These are phyloP conservation scores for Mormyrus lacerda DNA, from an alignment of 2,113 vertebrate species.

Conservation along the genomic window DNA sequence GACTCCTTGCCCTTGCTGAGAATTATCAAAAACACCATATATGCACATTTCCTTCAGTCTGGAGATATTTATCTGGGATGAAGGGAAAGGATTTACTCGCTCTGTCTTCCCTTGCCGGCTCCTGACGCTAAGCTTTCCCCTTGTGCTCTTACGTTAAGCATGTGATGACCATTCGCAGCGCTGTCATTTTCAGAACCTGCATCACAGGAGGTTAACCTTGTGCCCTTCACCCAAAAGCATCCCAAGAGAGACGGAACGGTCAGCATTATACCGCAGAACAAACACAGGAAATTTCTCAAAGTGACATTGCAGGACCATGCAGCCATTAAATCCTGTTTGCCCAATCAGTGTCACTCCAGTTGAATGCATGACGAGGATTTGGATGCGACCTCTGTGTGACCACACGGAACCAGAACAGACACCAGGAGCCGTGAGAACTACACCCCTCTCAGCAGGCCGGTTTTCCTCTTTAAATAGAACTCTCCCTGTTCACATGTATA, in stretches of 20 bases:
- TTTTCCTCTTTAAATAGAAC: background rate
- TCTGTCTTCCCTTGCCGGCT: background rate
- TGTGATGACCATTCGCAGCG: background rate
- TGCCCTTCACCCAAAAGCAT: background rate
- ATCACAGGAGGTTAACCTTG: background rate
- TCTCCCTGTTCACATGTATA: background rate
- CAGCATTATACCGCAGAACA: background rate
- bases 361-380: conserved; percentile 32
- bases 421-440: conserved; percentile 26
- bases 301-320: conserved; percentile 35
- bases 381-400: background rate
- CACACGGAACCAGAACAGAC: conserved; percentile 2
- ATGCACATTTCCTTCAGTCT: background rate
- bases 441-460: background rate
- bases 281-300: conserved; percentile 26
- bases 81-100: background rate
- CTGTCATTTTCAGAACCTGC: background rate
- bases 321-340: conserved; percentile 37
- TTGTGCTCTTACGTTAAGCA: background rate
- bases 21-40: background rate
- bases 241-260: background rate
- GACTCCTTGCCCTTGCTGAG: conserved; percentile 5
- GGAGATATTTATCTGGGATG: background rate
- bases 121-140: background rate
- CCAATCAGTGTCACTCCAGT: conserved; percentile 25